Base-by-base conservation (phyloP, 2,888 invertebrate species). In the Oscheius myriophilus region DNA sequence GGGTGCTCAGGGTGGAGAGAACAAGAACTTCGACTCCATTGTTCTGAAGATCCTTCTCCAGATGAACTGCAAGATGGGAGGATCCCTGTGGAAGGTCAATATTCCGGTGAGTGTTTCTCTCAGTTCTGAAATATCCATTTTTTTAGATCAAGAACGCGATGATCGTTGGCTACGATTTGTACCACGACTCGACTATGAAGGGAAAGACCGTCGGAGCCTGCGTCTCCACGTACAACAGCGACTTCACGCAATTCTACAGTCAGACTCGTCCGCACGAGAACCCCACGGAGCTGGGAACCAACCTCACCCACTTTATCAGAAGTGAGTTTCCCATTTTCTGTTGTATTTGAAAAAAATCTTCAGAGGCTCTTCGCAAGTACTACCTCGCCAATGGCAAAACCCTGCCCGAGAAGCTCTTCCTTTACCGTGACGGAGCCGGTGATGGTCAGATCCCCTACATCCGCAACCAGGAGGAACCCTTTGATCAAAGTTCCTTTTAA, bases 1-100 rank as follows among this genome's bases (percentile, higher is more conserved):
- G 39, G 39, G 41, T 16, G 70, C 69, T 11, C 70, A 73, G 62
- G 73, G 73, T 71, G 88, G 89, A 0, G 89, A 90, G 73, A 88
- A 89, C 0, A 89, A 90, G 77, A 92, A 91, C 85, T 81, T 88
- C 74, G 91, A 92, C 91, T 92, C 93, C 0, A 92, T 96, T 52
- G 93, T 93, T 0, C 94, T 94, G 0, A 96, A 96, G 89, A 91
- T 96, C 0, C 93, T 92, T 0, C 92, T 96, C 21, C 96, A 97
- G 57, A 91, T 97, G 79, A 93, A 93, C 86, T 93, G 94, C 82
- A 97, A 96, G 89, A 87, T 96, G 42, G 95, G 95, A 21, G 96
- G 95, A 0, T 92, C 92, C 0, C 93, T 95, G 0, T 96, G 95
- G 95, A 89, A 90, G 0, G 90, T 94, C 0, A 89, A 90, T 0